Conservation (phyloP, 2,888 invertebrate species). For the Clunio marinus region DNA sequence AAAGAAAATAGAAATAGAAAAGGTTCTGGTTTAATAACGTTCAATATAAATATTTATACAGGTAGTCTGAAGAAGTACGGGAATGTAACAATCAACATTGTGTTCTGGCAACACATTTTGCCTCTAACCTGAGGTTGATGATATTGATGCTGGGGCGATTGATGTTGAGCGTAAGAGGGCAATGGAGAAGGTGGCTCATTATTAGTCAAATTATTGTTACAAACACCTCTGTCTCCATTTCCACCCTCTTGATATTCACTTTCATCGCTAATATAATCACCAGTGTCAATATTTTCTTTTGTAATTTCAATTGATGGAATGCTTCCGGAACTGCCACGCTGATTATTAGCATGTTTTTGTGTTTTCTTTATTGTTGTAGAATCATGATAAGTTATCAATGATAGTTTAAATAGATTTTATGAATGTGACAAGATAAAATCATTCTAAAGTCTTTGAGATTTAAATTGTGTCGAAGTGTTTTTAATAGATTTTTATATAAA, state of each 20-base stretch:
- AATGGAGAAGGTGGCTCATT: conserved; percentile 50
- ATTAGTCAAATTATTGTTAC: too few species aligned
- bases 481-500: too few species aligned
- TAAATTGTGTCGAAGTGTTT: too few species aligned
- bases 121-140: conserved; percentile 43
- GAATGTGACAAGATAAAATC: conserved; percentile 49
- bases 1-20: background rate
- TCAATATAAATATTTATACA: background rate
- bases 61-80: conserved; percentile 19
- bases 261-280: conserved; percentile 50
- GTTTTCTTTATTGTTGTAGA: conserved; percentile 48
- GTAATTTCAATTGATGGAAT: conserved; percentile 70
- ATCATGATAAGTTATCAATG: conserved; percentile 1
- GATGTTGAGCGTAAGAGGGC: conserved; percentile 44
- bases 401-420: conserved; percentile 53
- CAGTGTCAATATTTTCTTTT: conserved; percentile 65
- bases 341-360: conserved; percentile 40
- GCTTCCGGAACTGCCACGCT: conserved; percentile 44
- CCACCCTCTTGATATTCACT: conserved; percentile 41
- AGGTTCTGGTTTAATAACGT: background rate
- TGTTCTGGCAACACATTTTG: conserved; percentile 35
- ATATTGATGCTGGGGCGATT: conserved; percentile 43
- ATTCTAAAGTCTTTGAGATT: conserved; percentile 34
- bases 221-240: conserved; percentile 46
- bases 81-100: conserved; percentile 25